Conservation (phyloP, 2,888 invertebrate species). For the Cheilosia impressa region DNA sequence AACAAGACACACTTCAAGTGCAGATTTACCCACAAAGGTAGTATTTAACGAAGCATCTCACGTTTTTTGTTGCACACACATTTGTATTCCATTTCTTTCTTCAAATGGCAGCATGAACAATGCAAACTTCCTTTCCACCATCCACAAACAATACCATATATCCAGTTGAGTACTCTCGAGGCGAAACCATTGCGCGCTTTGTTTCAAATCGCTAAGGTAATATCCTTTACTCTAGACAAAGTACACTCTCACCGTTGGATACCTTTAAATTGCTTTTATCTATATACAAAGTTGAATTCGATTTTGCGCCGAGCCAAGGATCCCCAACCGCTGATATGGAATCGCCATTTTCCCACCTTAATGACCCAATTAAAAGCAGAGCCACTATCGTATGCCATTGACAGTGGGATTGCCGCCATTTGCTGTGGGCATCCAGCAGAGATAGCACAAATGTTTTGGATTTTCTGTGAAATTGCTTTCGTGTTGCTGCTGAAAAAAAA, state of each 20-base stretch:
- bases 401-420: slow-evolving; percentile 46
- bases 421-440: slow-evolving; percentile 17
- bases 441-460: slow-evolving; percentile 55
- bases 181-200: slow-evolving; percentile 21
- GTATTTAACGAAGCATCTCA: slow-evolving; percentile 1
- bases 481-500: neutral
- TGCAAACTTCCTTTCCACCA: neutral
- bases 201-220: slow-evolving; percentile 32
- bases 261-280: slow-evolving; percentile 36
- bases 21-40: slow-evolving; percentile 4
- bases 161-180: neutral
- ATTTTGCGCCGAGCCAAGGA: slow-evolving; percentile 34
- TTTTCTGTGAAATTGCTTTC: slow-evolving; percentile 55
- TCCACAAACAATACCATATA: neutral
- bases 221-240: slow-evolving; percentile 15
- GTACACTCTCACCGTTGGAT: slow-evolving; percentile 19
- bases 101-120: neutral
- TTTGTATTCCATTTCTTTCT: neutral
- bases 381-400: slow-evolving; percentile 46
- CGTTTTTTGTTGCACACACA: slow-evolving; percentile 1
- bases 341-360: slow-evolving; percentile 57
- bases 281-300: slow-evolving; percentile 32
- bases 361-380: slow-evolving; percentile 62
- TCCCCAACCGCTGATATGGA: slow-evolving; percentile 41
- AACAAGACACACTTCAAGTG: slow-evolving; percentile 1